Evolutionary conservation across 2,888 invertebrate genomes (phyloP), one percentile per base, ranked within the genome.

Genomic region (Scaptomyza cyrtandrae): DNA sequence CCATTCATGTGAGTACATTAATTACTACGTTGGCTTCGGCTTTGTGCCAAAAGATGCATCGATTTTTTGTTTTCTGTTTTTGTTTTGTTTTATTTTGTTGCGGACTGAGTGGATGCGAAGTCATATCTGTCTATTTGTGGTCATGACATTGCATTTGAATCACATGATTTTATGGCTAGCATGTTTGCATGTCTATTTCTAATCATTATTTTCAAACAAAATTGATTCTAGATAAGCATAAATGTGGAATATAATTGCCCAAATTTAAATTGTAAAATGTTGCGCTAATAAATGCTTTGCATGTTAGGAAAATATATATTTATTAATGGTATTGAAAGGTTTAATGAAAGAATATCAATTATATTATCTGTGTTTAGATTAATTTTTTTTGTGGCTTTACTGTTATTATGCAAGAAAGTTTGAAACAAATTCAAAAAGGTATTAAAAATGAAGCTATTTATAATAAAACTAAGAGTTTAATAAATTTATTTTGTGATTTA

Each of bases 141-240:
- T 45, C 63, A 52, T 63, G 64, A 63, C 63, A 63, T 63, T 63
- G 63, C 44, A 11, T 11, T 39, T 11, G 52, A 14, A n/a, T 35
- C 63, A 49, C 49, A 63, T 62, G 62, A 49, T 35, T 6, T 13
- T 41, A 41, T 14, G n/a, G 41, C 16, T 33, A n/a, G 31, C 50
- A 24, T 41, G 41, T 5, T 63, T 63, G 50, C 64, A 45, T 63
- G 63, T 50, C 37, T 9, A 16, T 10, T 9, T 37, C 64, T 9
- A 31, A 63, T 63, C 44, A 63, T 10, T 50, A 63, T 10, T 50
- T 37, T 24, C 6, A 1, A 37, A 7, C 49, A 24, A 29, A 61
- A 35, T 44, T 61, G 13, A 33, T 16, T 13, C 16, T 4, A 9
- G 43, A 31, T 37, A 50, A 61, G 7, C 49, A 49, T 9, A 44